phyloP scores from a whole-genome alignment of 2,797 vertebrate genomes.

The Microctenopoma stevenorrisi region DNA sequence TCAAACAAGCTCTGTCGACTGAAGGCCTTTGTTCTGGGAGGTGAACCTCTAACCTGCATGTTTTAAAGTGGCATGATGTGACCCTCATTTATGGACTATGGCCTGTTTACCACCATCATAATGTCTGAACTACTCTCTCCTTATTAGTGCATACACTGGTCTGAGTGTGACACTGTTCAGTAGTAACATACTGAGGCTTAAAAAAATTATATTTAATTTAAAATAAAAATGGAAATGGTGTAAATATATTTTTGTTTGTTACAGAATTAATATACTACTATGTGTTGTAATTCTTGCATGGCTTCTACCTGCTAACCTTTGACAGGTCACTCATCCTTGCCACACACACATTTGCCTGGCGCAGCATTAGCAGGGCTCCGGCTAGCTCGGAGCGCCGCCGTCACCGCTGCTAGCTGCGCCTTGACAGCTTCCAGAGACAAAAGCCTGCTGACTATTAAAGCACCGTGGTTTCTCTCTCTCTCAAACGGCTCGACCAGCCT shows the following conservation, averaged over 20 bases:
- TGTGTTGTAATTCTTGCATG: background rate
- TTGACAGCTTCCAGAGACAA: conserved; percentile 18
- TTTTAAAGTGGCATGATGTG: background rate
- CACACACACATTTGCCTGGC: background rate
- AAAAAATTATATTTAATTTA: too few species aligned
- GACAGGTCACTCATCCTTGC: conserved; percentile 8
- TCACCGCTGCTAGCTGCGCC: conserved; percentile 44
- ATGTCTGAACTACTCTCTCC: background rate
- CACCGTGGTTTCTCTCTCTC: background rate
- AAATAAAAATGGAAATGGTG: too few species aligned
- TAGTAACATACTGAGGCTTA: too few species aligned
- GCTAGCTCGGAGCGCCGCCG: conserved; percentile 47
- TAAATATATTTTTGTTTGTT: background rate
- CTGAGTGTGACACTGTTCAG: too few species aligned
- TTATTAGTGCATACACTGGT: too few species aligned
- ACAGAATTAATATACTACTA: background rate
- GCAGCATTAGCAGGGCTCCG: conserved; percentile 44
- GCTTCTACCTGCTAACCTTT: background rate
- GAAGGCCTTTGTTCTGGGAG: conserved; percentile 14
- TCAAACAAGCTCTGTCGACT: conserved; percentile 8
- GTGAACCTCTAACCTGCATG: conserved; percentile 19
- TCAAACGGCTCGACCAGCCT: background rate
- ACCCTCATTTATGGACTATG: conserved; percentile 3
- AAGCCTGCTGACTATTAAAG: background rate
- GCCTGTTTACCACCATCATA: background rate